Percentiles rank a stretch among this genome's conserved stretches.
phyloP scores from a whole-genome alignment of 2,113 vertebrate species.

The Lynx canadensis region DNA sequence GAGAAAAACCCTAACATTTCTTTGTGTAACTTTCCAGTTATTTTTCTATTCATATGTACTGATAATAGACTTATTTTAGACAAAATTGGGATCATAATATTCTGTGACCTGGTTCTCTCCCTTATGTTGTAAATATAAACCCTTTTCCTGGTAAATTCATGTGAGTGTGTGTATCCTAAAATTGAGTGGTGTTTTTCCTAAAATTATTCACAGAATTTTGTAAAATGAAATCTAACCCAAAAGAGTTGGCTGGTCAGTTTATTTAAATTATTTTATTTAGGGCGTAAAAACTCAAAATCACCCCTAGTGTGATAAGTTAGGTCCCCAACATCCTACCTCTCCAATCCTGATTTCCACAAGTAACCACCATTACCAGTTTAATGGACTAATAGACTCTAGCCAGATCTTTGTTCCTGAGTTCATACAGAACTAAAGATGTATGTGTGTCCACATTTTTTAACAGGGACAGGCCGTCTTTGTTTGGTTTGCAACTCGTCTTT shows the following conservation, averaged over 20 bases:
- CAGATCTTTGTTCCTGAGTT: background rate
- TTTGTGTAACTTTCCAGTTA: background rate
- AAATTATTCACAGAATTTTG: conserved; percentile 16
- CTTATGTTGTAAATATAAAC: background rate
- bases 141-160: background rate
- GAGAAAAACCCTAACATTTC: background rate
- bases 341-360: background rate
- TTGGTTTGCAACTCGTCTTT: background rate
- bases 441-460: background rate
- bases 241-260: background rate
- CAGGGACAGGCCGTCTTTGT: background rate
- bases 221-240: conserved; percentile 2
- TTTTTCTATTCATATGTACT: background rate
- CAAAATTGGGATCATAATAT: background rate
- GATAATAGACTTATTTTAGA: background rate
- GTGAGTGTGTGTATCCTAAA: background rate
- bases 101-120: background rate
- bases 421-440: background rate
- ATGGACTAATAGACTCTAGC: background rate
- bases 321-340: background rate
- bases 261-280: background rate
- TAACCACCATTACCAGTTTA: background rate
- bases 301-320: background rate
- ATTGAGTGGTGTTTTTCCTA: background rate
- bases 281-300: background rate